phyloP scores from a whole-genome alignment of 2,888 invertebrate genomes.

The Brenthis ino region DNA sequence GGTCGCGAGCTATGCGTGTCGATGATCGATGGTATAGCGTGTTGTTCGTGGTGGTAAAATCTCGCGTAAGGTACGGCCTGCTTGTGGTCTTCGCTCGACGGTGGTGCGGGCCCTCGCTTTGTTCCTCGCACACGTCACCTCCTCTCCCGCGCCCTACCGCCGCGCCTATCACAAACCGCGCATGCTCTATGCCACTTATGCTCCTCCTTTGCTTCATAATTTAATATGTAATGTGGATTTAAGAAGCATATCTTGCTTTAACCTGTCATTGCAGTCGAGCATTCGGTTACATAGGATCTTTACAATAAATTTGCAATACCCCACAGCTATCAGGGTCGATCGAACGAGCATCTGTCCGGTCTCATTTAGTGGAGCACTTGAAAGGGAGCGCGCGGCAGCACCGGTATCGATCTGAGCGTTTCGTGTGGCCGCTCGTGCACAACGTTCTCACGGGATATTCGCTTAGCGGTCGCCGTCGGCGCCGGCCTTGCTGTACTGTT shows the following conservation, averaged over 20 bases:
- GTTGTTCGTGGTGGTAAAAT: slow-evolving; percentile 56
- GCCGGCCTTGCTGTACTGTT: slow-evolving; percentile 77
- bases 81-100: slow-evolving; percentile 53
- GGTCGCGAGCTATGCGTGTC: slow-evolving; percentile 59
- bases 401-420: slow-evolving; percentile 75
- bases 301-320: slow-evolving; percentile 47
- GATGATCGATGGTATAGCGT: slow-evolving; percentile 72
- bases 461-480: slow-evolving; percentile 76
- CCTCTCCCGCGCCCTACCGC: slow-evolving; percentile 58
- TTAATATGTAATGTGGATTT: slow-evolving; percentile 65
- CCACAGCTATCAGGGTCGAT: slow-evolving; percentile 45
- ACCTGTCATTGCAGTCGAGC: slow-evolving; percentile 52
- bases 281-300: slow-evolving; percentile 50
- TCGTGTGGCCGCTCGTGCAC: slow-evolving; percentile 71
- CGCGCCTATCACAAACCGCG: slow-evolving; percentile 70
- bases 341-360: slow-evolving; percentile 47
- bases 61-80: slow-evolving; percentile 51
- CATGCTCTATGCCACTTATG: slow-evolving; percentile 68
- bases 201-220: slow-evolving; percentile 67
- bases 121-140: slow-evolving; percentile 55
- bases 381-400: slow-evolving; percentile 68
- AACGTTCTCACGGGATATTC: slow-evolving; percentile 76
- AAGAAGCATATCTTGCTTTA: slow-evolving; percentile 56
- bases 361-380: slow-evolving; percentile 59
- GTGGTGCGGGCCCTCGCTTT: slow-evolving; percentile 65